Conservation (phyloP, 2,113 vertebrate genomes). For the Colius striatus region DNA sequence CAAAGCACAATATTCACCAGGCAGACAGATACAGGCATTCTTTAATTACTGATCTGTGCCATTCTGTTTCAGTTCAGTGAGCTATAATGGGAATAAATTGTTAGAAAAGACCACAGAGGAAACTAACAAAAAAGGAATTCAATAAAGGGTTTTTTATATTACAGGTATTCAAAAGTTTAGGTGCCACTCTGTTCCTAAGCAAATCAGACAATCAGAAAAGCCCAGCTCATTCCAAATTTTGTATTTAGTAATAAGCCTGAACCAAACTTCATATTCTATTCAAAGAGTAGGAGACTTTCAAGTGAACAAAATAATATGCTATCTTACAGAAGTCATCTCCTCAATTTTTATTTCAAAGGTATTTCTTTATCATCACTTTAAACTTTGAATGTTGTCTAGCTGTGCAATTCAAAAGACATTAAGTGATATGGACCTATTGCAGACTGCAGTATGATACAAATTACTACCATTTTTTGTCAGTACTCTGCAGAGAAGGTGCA, state of each 20-base stretch:
- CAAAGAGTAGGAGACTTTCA: background rate
- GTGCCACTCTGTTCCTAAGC: background rate
- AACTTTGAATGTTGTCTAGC: background rate
- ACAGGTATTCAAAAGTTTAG: background rate
- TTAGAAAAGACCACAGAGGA: background rate
- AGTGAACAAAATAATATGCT: background rate
- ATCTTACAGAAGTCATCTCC: background rate
- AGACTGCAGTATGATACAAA: background rate
- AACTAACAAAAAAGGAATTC: background rate
- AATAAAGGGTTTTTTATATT: background rate
- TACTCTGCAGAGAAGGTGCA: background rate
- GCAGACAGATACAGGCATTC: background rate
- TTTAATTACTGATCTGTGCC: background rate
- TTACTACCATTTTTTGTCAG: background rate
- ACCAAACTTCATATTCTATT: background rate
- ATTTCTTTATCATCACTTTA: background rate
- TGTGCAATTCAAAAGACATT: conserved; percentile 1
- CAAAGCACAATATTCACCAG: background rate
- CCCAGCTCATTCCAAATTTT: background rate
- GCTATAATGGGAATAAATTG: background rate
- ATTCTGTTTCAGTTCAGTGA: background rate
- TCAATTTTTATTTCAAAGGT: background rate
- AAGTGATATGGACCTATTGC: background rate
- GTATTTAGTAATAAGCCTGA: background rate
- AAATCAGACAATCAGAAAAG: background rate